Evolutionary conservation across 2,797 vertebrate genomes (phyloP).

Genomic region (Amblyraja radiata): DNA sequence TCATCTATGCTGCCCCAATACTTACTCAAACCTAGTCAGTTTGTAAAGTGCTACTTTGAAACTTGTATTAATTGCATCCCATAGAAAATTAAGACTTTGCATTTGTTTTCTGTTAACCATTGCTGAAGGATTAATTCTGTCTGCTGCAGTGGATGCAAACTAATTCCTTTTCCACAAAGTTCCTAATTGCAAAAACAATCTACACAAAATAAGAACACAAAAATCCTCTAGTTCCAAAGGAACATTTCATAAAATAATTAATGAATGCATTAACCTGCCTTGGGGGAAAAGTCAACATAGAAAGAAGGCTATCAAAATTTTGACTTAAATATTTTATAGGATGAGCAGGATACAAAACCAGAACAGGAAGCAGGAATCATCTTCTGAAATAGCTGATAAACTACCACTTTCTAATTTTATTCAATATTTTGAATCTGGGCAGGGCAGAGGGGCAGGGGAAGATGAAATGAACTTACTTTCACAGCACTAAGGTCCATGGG

Average conservation of each 20-base stretch:
- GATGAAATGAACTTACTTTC: constrained; percentile 58
- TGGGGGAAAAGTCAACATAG: background rate
- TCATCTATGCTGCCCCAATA: background rate
- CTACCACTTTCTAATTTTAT: background rate
- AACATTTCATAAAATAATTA: background rate
- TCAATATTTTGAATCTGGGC: background rate
- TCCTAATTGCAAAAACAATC: background rate
- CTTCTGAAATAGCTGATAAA: background rate
- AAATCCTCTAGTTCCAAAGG: background rate
- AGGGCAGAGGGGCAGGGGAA: background rate
- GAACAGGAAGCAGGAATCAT: background rate
- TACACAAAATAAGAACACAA: background rate
- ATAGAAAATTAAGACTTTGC: no score
- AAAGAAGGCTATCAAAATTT: background rate
- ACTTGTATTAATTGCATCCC: background rate
- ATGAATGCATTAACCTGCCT: background rate
- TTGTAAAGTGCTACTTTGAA: background rate
- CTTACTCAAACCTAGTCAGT: background rate
- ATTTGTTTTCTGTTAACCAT: background rate
- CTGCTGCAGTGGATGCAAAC: background rate
- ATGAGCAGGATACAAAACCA: background rate
- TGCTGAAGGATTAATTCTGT: background rate
- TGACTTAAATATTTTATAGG: background rate
- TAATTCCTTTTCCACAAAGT: background rate
- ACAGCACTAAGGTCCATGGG: constrained; percentile 79